phyloP scores from a whole-genome alignment of 53 echinoderm and acorn worm species.

The Mesocentrotus franciscanus region DNA sequence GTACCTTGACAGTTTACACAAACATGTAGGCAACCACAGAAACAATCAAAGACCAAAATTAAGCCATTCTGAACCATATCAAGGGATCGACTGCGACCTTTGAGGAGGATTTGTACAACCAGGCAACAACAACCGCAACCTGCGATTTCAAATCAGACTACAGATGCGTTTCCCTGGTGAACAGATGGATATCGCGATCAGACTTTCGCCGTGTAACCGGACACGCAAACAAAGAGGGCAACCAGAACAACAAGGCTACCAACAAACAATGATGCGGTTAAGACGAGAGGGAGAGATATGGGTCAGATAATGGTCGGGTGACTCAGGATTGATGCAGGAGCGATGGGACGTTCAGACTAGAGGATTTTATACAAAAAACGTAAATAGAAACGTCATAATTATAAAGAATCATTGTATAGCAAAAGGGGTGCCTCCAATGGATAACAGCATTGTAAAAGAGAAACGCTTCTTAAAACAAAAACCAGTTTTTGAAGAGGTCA shows the following conservation, averaged over 20 bases:
- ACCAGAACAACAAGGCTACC: not conserved
- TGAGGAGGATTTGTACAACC: not conserved
- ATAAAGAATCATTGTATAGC: no score
- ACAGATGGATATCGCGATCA: not conserved
- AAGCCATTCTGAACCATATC: not conserved
- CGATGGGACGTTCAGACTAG: not conserved
- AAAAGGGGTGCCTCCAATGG: no score
- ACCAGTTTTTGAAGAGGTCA: no score
- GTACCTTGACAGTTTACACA: not conserved
- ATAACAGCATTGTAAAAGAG: no score
- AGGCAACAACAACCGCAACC: not conserved
- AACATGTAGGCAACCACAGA: not conserved
- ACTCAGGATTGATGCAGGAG: not conserved
- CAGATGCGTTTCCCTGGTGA: not conserved
- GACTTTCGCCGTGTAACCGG: slow-evolving; percentile 1
- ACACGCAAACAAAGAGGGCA: slow-evolving; percentile 12
- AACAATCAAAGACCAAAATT: not conserved
- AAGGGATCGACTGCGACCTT: not conserved
- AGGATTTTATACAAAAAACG: no score
- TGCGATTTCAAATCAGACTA: not conserved
- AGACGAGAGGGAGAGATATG: not conserved
- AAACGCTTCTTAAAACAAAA: no score
- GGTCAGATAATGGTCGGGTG: slow-evolving; percentile 19
- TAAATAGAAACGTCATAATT: no score
- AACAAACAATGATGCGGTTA: not conserved